These are phyloP conservation scores for Eupithecia tripunctaria DNA, from an alignment of 2,888 invertebrate species.

Conservation along the genomic window DNA sequence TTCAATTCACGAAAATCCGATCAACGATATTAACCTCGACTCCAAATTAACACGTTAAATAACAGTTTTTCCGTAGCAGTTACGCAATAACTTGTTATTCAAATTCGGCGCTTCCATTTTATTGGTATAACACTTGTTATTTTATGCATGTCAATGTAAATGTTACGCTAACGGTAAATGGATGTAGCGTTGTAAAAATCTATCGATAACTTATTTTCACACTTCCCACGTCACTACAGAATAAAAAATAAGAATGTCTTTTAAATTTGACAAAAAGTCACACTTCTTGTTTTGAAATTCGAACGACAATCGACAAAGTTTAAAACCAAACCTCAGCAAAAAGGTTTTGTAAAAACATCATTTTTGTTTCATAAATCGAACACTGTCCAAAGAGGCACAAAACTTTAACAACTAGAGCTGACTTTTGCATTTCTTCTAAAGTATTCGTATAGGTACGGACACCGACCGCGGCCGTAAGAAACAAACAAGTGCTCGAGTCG, in stretches of 20 bases:
- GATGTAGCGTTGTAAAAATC: constrained; percentile 48
- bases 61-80: constrained; percentile 42
- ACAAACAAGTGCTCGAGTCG: constrained; percentile 71
- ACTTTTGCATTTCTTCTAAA: not conserved
- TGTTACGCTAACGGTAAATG: constrained; percentile 43
- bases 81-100: constrained; percentile 44
- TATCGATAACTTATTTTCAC: constrained; percentile 49
- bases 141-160: constrained; percentile 43
- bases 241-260: not conserved
- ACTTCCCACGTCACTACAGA: constrained; percentile 46
- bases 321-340: not conserved
- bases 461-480: constrained; percentile 60
- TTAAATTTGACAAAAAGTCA: not conserved
- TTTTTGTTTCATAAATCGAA: constrained; percentile 22
- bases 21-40: constrained; percentile 62
- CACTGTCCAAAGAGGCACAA: constrained; percentile 10
- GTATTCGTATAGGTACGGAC: constrained; percentile 25
- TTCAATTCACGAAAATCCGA: constrained; percentile 67
- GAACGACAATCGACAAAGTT: constrained; percentile 11
- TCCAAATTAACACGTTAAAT: constrained; percentile 64
- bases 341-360: constrained; percentile 3
- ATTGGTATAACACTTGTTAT: constrained; percentile 45
- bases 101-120: constrained; percentile 40
- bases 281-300: constrained; percentile 21
- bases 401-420: constrained; percentile 2